Base-by-base conservation (phyloP, 2,113 vertebrate genomes). In the Urocynchramus pylzowi region DNA sequence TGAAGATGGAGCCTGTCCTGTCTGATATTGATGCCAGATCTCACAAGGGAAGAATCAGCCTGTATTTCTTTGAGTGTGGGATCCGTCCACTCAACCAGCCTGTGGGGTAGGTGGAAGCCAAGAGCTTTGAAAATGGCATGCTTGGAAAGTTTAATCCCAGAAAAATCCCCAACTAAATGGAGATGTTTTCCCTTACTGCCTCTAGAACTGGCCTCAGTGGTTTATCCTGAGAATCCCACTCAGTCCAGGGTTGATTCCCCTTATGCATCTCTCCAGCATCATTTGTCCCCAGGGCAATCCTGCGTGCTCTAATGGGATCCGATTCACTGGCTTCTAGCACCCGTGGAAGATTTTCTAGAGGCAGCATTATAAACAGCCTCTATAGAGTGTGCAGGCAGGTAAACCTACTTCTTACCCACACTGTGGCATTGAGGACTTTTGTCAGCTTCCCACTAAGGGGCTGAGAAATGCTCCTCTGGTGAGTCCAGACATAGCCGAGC, bases 251-350 rank as follows among this genome's bases (percentile, higher is more conserved):
- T 2, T 68, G 49, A 28, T 45, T 76, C 20, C 33, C 21, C 35
- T 59, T 12, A 37, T 0, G 0, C 8, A 14, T 3, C 0, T 52
- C 75, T 69, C 41, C 39, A 44, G 37, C 45, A 28, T 26, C 0
- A 0, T 27, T 50, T 84, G 35, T 57, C 59, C 35, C 20, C 28
- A n/a, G 30, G 45, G 41, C 54, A 52, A n/a, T 20, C 28, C 1
- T 9, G 54, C 8, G 2, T 42, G 47, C 42, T 59, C 23, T 70
- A 16, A 33, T 7, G 33, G 1, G 1, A 33, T 50, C 31, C 44
- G 50, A 61, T 57, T 86, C 60, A 11, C 68, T 28, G 54, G 31
- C 45, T 87, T 61, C 60, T 80, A 59, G 42, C 54, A 49, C 33
- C 5, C 0, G 0, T 16, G 52, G 37, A 50, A 33, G 71, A 57